Conservation (phyloP, 2,888 invertebrate species). For the Boloria selene region DNA sequence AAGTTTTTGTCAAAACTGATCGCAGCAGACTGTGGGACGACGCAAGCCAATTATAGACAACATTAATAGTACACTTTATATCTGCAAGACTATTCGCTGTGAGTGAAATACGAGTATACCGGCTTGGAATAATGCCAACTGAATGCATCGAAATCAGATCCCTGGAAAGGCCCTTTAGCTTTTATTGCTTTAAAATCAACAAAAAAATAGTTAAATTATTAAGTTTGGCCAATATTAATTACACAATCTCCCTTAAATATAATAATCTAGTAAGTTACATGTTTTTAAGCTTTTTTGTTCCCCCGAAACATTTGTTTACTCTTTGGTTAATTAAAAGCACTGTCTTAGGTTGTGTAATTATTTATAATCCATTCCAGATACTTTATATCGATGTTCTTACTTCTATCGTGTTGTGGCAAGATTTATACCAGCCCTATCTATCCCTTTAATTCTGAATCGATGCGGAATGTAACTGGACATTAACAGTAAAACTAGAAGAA, state of each 20-base stretch:
- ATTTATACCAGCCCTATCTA: constrained; percentile 52
- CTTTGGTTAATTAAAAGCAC: no score
- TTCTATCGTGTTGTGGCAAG: constrained; percentile 39
- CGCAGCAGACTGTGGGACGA: constrained; percentile 66
- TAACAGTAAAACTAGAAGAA: constrained; percentile 30
- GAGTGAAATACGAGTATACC: constrained; percentile 50
- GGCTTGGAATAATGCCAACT: constrained; percentile 36
- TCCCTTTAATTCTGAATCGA: constrained; percentile 44
- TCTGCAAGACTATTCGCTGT: constrained; percentile 63
- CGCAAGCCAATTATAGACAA: constrained; percentile 62
- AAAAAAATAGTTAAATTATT: neutral
- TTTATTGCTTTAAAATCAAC: neutral
- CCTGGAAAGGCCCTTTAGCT: constrained; percentile 26
- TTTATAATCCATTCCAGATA: constrained; percentile 5
- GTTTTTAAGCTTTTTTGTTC: no score
- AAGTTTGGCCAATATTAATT: no score
- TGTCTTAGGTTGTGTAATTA: no score
- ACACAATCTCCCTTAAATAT: no score
- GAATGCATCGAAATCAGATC: constrained; percentile 31
- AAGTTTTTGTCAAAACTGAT: constrained; percentile 35
- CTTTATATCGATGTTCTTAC: constrained; percentile 3
- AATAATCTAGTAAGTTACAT: no score
- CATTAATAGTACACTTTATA: constrained; percentile 64
- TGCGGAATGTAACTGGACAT: constrained; percentile 39
- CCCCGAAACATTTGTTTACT: no score